Percentiles rank a stretch among this genome's conserved stretches.
phyloP scores from a whole-genome alignment of 2,888 invertebrate species.

The Troglohyphantes excavatus region DNA sequence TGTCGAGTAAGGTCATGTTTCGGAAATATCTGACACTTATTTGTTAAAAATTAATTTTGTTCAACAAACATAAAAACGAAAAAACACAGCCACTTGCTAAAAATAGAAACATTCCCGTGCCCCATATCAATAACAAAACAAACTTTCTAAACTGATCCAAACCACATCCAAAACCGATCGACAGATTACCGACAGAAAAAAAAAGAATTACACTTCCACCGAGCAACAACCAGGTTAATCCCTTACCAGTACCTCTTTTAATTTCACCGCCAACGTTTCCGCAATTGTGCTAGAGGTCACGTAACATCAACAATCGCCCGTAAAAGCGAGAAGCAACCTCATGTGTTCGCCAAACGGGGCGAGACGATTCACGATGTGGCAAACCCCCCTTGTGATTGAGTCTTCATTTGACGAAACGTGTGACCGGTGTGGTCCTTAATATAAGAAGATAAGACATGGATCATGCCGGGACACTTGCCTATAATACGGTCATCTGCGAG shows the following conservation, averaged over 20 bases:
- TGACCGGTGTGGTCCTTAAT: constrained; percentile 61
- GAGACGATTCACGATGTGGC: constrained; percentile 11
- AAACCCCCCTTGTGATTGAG: not conserved
- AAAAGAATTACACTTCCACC: constrained; percentile 1
- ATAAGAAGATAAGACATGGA: constrained; percentile 71
- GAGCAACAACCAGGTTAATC: constrained; percentile 51
- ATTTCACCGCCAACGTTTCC: constrained; percentile 32
- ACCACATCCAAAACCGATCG: not conserved
- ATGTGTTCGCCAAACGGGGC: constrained; percentile 27
- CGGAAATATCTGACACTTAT: too few relatives aligned
- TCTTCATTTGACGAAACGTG: constrained; percentile 74
- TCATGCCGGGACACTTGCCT: constrained; percentile 60
- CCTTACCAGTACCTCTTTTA: constrained; percentile 11
- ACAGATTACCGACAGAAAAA: not conserved
- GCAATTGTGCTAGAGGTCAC: constrained; percentile 48
- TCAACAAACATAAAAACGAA: not conserved
- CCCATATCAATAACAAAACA: not conserved
- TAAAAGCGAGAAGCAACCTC: not conserved
- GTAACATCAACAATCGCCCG: constrained; percentile 8
- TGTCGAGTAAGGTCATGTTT: too few relatives aligned
- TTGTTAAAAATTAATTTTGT: too few relatives aligned
- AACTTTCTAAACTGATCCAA: not conserved
- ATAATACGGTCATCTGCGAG: constrained; percentile 70
- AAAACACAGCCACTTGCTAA: not conserved
- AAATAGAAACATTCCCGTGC: not conserved